Evolutionary conservation across 2,113 vertebrate genomes (phyloP), one percentile per base, ranked within the genome.

Genomic region (Strix aluco): DNA sequence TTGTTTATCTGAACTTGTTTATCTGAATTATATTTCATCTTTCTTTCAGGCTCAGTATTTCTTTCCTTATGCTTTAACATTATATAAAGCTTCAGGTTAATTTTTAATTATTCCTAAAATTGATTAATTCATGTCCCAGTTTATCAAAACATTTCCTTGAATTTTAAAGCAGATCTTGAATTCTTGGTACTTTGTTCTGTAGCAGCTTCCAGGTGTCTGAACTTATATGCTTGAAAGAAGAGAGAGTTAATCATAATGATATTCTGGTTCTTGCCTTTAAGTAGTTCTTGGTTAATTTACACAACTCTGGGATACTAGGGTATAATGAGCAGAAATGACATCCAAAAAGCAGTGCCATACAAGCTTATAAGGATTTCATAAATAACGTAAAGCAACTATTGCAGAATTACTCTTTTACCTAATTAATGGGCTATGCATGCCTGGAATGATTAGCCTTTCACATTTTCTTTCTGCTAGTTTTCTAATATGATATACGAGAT

Each of bases 281-380:
- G 13, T 30, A 88, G 15, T 25, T 88, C 34, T 51, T 29, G 11
- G 9, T 55, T 94, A 75, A 77, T 90, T 97, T 69, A 89, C 42
- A 89, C 58, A 88, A 54, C 3, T 49, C n/a, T 63, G 51, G 5
- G 8, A 57, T 32, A 46, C 44, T 59, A 36, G 11, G 2, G 1
- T 65, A 81, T 86, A 89, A 84, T 59, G 36, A 90, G 59, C 34
- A 92, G 40, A 97, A 95, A 81, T 81, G 3, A 54, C 59, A 85
- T 90, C 7, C 36, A 46, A 27, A 97, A 86, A 94, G 46, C 30
- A 77, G 6, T 9, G 26, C 18, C 6, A 1, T 44, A 74, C 20
- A 91, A 90, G 11, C n/a, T 88, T 47, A 46, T 70, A 92, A n/a
- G 15, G 27, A 38, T 73, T 95, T 95, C 65, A 90, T 63, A 96